Conservation (phyloP, 1,140 invertebrate species). For the Physella acuta region DNA sequence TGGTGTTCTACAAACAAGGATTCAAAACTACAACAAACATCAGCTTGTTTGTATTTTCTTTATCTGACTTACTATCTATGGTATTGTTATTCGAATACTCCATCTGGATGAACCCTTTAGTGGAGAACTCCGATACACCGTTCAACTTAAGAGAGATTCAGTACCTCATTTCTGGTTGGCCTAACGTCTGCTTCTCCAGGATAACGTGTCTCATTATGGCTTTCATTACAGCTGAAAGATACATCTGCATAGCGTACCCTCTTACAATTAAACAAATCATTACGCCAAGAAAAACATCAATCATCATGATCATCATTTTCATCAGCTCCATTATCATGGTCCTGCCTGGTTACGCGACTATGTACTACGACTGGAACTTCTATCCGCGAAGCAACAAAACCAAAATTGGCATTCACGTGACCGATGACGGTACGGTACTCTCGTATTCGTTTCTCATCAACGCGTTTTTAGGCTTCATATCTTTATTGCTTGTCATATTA, state of each 20-base stretch:
- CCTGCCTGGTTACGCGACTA: too few relatives aligned
- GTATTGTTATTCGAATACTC: background rate
- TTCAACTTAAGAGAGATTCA: background rate
- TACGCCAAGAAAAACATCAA: background rate
- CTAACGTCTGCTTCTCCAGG: too few relatives aligned
- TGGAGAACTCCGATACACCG: background rate
- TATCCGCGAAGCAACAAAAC: background rate
- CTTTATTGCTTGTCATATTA: background rate
- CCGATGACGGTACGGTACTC: too few relatives aligned
- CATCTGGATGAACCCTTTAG: too few relatives aligned
- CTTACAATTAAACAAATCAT: slow-evolving; percentile 5
- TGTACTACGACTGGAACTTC: slow-evolving; percentile 5
- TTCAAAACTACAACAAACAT: too few relatives aligned
- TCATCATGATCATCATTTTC: background rate
- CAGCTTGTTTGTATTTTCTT: slow-evolving; percentile 1
- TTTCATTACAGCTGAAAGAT: slow-evolving; percentile 1
- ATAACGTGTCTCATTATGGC: background rate
- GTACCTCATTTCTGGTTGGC: background rate
- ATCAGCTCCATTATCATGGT: background rate
- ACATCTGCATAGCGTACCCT: background rate
- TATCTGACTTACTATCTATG: background rate
- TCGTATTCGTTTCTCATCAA: background rate
- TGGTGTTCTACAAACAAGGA: too few relatives aligned
- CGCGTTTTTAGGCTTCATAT: background rate
- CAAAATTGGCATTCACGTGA: background rate